Evolutionary conservation across 2,888 invertebrate species (phyloP).

Genomic region (Yponomeuta evonymella): DNA sequence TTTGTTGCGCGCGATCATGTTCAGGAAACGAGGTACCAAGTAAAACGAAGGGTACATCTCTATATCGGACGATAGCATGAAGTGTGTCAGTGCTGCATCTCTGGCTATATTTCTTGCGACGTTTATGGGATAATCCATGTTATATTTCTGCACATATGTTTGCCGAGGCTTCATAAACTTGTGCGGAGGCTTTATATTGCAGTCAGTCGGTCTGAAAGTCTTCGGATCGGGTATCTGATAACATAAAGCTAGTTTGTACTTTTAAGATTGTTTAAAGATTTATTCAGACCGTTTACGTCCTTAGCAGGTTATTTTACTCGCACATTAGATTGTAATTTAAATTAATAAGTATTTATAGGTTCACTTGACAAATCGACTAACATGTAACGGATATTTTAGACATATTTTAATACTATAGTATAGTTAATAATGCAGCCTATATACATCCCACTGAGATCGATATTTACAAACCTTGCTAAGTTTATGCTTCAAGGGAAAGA

Average conservation of each 20-base stretch:
- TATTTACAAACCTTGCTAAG: slow-evolving; percentile 69
- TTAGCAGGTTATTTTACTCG: no score
- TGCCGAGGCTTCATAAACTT: slow-evolving; percentile 78
- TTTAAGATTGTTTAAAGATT: no score
- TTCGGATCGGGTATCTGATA: slow-evolving; percentile 81
- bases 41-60: slow-evolving; percentile 93
- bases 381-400: no score
- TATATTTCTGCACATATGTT: slow-evolving; percentile 87
- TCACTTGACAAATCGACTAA: no score
- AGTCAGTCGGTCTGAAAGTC: slow-evolving; percentile 80
- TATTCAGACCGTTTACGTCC: no score
- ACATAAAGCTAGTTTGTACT: neutral
- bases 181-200: slow-evolving; percentile 82
- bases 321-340: no score
- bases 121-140: slow-evolving; percentile 91
- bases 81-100: slow-evolving; percentile 88
- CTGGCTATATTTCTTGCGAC: slow-evolving; percentile 93
- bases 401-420: neutral
- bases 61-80: slow-evolving; percentile 90
- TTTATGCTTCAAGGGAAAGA: slow-evolving; percentile 91
- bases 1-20: slow-evolving; percentile 86
- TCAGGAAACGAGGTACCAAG: slow-evolving; percentile 86
- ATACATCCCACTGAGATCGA: neutral
- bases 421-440: neutral
- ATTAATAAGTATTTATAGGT: no score